Conservation (phyloP, 2,797 vertebrate species). For the Platalea minor region DNA sequence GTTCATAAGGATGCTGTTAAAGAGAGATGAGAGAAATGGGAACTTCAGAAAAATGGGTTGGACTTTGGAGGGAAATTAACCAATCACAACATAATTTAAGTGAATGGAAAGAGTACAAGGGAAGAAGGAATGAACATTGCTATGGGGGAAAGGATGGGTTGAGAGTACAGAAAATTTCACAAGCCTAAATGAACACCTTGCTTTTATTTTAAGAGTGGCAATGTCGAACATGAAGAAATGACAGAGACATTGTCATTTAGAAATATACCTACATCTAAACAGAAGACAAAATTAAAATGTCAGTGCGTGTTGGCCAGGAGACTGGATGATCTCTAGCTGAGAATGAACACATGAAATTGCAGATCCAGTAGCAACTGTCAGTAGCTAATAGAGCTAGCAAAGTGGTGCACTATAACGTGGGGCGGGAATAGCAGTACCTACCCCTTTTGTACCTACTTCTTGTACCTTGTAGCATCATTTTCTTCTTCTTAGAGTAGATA, state of each 20-base stretch:
- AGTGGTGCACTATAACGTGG: neutral
- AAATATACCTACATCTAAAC: neutral
- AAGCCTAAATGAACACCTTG: neutral
- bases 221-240: neutral
- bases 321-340: neutral
- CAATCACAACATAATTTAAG: neutral
- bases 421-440: neutral
- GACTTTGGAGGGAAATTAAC: neutral
- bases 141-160: neutral
- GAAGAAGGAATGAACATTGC: neutral
- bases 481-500: neutral
- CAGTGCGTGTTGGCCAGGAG: neutral
- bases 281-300: neutral
- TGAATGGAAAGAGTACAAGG: neutral
- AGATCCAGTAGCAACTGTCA: neutral
- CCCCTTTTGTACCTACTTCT: neutral
- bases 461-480: neutral
- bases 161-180: neutral
- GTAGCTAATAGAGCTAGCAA: neutral
- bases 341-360: neutral
- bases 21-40: neutral
- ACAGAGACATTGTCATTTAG: neutral
- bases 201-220: neutral
- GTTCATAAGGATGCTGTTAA: neutral
- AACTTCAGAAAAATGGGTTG: neutral